Evolutionary conservation across 37 sponge, comb jelly and placozoan species (phyloP).

Genomic region (Geodia barretti): DNA sequence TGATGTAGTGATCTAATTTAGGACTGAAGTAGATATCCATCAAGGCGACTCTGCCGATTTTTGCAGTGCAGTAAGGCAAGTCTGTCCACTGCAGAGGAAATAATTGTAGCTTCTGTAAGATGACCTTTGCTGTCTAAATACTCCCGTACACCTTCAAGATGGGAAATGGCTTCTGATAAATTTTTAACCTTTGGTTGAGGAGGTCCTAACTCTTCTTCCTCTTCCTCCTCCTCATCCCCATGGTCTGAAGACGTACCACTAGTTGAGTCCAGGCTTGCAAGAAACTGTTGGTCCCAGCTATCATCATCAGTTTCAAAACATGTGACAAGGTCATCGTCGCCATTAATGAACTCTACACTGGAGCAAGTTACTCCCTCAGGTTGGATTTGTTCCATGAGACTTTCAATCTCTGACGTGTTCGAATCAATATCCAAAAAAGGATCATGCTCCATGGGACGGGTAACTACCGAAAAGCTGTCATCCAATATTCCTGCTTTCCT

Average conservation of each 20-base stretch:
- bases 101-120: not conserved
- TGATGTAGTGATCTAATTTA: no score
- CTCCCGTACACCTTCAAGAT: conserved; percentile 52
- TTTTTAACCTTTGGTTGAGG: not conserved
- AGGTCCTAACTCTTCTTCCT: not conserved
- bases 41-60: not conserved
- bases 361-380: not conserved
- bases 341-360: not conserved
- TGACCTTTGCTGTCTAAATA: conserved; percentile 47
- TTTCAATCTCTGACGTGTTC: not conserved
- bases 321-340: conserved; percentile 1
- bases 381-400: not conserved
- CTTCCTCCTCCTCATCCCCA: not conserved
- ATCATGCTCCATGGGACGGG: not conserved
- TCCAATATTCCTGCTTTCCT: conserved; percentile 40
- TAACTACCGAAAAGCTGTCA: not conserved
- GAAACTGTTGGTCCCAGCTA: conserved; percentile 3
- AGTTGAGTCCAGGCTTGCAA: not conserved
- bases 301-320: conserved; percentile 7
- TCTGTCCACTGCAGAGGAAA: conserved; percentile 23
- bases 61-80: not conserved
- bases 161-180: conserved; percentile 8
- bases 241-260: not conserved
- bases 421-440: conserved; percentile 16
- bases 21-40: not conserved